phyloP scores from a whole-genome alignment of 2,797 vertebrate genomes.

The Merluccius polli region DNA sequence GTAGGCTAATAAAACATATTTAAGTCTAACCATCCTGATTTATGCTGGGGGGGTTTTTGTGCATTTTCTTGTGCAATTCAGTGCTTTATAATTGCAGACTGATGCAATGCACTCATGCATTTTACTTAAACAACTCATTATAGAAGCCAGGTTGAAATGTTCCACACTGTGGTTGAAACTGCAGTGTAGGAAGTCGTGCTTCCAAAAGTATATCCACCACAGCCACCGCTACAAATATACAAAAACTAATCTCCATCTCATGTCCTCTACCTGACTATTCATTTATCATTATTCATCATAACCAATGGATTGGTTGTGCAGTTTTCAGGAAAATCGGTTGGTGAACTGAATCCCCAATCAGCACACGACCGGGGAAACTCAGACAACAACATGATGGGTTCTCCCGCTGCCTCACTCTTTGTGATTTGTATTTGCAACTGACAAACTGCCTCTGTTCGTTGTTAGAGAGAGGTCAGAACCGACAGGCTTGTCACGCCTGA shows the following conservation, averaged over 20 bases:
- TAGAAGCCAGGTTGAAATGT: not conserved
- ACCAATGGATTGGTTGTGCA: too few species aligned
- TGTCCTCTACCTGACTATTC: not conserved
- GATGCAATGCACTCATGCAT: not conserved
- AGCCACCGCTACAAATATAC: not conserved
- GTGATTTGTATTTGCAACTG: not conserved
- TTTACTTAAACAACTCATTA: not conserved
- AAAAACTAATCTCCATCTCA: not conserved
- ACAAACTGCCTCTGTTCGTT: conserved; percentile 8
- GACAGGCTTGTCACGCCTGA: conserved; percentile 30
- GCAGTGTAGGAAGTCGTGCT: not conserved
- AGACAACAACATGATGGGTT: not conserved
- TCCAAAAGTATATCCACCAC: not conserved
- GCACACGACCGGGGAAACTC: too few species aligned
- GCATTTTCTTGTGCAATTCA: not conserved
- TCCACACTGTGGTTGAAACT: not conserved
- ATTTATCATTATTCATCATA: not conserved
- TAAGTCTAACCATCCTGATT: not conserved
- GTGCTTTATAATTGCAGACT: not conserved
- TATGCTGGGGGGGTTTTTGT: not conserved
- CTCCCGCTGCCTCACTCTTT: not conserved
- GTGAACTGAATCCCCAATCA: too few species aligned
- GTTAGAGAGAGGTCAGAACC: conserved; percentile 10
- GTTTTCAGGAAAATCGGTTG: too few species aligned
- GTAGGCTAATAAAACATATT: not conserved